phyloP scores from a whole-genome alignment of 2,797 vertebrate species.

The Poecilia gillii region DNA sequence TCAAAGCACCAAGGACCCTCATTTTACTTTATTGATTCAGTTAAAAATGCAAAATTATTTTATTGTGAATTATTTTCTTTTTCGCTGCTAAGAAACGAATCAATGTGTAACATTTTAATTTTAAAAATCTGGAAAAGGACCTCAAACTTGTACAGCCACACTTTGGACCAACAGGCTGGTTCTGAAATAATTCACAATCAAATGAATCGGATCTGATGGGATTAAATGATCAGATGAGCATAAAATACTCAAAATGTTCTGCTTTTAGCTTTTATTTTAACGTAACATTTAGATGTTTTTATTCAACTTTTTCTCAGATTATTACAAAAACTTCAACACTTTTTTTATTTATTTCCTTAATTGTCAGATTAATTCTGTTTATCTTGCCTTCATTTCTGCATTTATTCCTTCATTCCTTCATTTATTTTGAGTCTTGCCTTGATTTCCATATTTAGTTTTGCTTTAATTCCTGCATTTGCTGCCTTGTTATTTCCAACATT shows the following conservation, averaged over 20 bases:
- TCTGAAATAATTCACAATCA: background rate
- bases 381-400: background rate
- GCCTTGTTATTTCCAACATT: background rate
- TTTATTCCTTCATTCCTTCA: background rate
- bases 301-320: background rate
- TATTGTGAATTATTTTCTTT: too few species aligned
- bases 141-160: too few species aligned
- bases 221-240: background rate
- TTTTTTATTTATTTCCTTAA: background rate
- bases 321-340: background rate
- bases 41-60: too few species aligned
- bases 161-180: background rate
- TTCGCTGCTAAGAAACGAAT: too few species aligned
- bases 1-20: too few species aligned
- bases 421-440: background rate
- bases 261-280: background rate
- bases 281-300: background rate
- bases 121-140: too few species aligned
- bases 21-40: too few species aligned
- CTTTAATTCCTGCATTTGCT: background rate
- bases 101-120: too few species aligned
- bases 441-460: background rate
- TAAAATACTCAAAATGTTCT: background rate
- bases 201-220: background rate
- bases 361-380: background rate